A percentile compares a stretch with the other conserved stretches of the same genome.
Evolutionary conservation across 2,113 vertebrate species (phyloP).

Genomic region (Neotragus pygmaeus): DNA sequence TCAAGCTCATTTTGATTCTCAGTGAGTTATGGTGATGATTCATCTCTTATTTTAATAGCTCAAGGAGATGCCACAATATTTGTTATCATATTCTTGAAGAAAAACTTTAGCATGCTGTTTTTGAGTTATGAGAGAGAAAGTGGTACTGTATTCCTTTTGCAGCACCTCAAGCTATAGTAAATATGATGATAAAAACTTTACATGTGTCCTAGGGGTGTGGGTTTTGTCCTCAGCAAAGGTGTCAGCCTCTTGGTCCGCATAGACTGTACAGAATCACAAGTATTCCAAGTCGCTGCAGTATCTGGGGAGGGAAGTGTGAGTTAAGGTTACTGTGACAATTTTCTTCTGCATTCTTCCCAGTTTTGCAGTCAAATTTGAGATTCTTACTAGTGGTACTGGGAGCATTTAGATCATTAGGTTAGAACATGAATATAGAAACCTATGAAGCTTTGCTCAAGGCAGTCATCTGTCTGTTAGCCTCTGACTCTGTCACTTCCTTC

Average conservation of each 20-base stretch:
- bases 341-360: conserved; percentile 63
- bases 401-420: background rate
- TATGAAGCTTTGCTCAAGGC: background rate
- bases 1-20: background rate
- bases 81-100: conserved; percentile 46
- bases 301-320: conserved; percentile 56
- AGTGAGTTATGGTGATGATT: conserved; percentile 33
- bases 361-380: background rate
- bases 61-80: background rate
- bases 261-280: conserved; percentile 53
- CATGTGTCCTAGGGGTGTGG: conserved; percentile 51
- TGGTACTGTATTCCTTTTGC: background rate
- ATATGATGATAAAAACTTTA: conserved; percentile 1
- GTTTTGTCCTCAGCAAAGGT: conserved; percentile 71
- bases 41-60: conserved; percentile 51
- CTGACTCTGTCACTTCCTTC: background rate
- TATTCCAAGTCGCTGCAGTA: conserved; percentile 64
- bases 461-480: background rate
- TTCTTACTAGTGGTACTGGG: background rate
- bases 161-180: conserved; percentile 7
- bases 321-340: conserved; percentile 64
- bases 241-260: conserved; percentile 68
- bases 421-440: background rate
- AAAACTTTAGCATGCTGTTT: background rate
- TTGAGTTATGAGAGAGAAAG: background rate